A percentile compares a stretch with the other conserved stretches of the same genome.
Evolutionary conservation across 2,888 invertebrate genomes (phyloP).

Genomic region (Habroteleia sp.): DNA sequence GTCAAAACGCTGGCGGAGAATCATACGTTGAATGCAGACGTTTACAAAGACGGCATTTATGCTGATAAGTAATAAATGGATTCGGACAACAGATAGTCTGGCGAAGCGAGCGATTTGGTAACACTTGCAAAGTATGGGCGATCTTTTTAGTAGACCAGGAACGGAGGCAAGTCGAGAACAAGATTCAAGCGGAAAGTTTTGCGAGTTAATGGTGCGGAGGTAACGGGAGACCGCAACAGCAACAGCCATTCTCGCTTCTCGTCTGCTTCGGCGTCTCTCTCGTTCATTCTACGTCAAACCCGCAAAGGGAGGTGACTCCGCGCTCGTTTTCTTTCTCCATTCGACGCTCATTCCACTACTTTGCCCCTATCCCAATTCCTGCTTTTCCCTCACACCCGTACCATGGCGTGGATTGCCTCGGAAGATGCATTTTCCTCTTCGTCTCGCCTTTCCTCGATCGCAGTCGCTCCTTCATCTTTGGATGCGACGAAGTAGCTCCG

Average conservation of each 20-base stretch:
- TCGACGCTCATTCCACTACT: conserved; percentile 62
- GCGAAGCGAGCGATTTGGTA: conserved; percentile 68
- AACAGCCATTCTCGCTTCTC: conserved; percentile 74
- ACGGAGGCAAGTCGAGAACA: conserved; percentile 75
- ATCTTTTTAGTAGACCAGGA: conserved; percentile 74
- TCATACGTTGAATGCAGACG: conserved; percentile 20
- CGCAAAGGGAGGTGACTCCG: conserved; percentile 41
- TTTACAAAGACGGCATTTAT: conserved; percentile 68
- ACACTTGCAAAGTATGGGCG: conserved; percentile 74
- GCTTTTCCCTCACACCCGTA: conserved; percentile 52
- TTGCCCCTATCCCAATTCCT: conserved; percentile 62
- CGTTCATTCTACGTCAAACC: conserved; percentile 61
- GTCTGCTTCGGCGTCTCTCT: conserved; percentile 59
- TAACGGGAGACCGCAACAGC: conserved; percentile 80
- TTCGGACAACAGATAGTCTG: conserved; percentile 67
- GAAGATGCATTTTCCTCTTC: conserved; percentile 59
- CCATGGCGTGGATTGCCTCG: conserved; percentile 55
- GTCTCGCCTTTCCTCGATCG: conserved; percentile 47
- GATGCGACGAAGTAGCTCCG: conserved; percentile 65
- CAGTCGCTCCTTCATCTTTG: conserved; percentile 63
- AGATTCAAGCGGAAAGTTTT: conserved; percentile 81
- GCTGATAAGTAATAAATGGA: conserved; percentile 78
- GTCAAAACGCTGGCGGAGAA: conserved; percentile 33
- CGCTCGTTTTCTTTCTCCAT: conserved; percentile 65
- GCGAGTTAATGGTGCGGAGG: conserved; percentile 80